Evolutionary conservation across 2,113 vertebrate genomes (phyloP).

Genomic region (Anser cygnoides): DNA sequence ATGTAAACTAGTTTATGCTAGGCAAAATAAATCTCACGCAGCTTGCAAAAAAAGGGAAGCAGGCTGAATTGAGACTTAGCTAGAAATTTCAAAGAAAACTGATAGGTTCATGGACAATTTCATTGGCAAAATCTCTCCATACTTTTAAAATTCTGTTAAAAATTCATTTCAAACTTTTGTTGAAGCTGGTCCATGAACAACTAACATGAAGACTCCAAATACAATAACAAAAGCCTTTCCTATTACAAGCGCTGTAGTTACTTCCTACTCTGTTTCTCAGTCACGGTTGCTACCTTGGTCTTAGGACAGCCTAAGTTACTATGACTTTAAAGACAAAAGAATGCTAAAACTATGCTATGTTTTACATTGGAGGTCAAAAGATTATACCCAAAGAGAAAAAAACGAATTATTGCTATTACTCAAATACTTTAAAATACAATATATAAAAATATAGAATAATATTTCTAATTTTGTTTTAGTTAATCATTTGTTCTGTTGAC

Average conservation of each 20-base stretch:
- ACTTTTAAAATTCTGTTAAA: not conserved
- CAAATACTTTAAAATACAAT: not conserved
- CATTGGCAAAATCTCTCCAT: not conserved
- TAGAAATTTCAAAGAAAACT: not conserved
- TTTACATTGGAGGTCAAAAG: not conserved
- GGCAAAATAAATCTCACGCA: not conserved
- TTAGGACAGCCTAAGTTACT: not conserved
- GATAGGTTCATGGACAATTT: not conserved
- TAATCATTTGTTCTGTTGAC: not conserved
- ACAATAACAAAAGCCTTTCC: not conserved
- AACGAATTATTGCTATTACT: not conserved
- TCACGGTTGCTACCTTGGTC: not conserved
- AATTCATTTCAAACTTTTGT: not conserved
- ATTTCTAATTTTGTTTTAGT: not conserved
- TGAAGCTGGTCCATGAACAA: not conserved
- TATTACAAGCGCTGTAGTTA: not conserved
- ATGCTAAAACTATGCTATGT: not conserved
- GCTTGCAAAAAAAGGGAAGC: not conserved
- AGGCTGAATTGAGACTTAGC: not conserved
- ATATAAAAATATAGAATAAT: fast-evolving
- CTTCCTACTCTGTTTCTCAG: not conserved
- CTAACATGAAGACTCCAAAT: not conserved
- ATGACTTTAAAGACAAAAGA: not conserved
- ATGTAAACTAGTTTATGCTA: not conserved
- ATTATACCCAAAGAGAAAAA: not conserved